Conservation (phyloP, 2,797 vertebrate genomes). For the Furcifer pardalis region DNA sequence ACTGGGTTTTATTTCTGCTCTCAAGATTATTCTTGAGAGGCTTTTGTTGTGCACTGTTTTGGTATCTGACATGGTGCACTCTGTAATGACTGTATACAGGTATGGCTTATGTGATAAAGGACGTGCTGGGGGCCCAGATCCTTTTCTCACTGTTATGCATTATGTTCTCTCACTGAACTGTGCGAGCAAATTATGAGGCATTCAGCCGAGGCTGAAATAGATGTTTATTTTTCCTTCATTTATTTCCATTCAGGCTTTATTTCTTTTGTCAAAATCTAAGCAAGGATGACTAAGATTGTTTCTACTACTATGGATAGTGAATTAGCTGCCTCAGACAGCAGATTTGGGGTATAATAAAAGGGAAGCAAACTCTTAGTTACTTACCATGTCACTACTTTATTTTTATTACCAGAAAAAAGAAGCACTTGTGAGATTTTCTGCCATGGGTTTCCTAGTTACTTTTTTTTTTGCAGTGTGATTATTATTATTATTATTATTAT, state of each 20-base stretch:
- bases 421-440: not conserved
- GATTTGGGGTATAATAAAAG: not conserved
- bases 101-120: not conserved
- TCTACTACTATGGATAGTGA: not conserved
- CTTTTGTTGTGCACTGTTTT: slow-evolving; percentile 40
- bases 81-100: not conserved
- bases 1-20: not conserved
- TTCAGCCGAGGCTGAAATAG: not conserved
- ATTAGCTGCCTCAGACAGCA: too few relatives aligned
- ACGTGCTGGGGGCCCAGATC: not conserved
- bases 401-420: not conserved
- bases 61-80: slow-evolving; percentile 33
- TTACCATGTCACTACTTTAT: not conserved
- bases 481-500: too few relatives aligned
- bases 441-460: not conserved
- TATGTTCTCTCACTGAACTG: not conserved
- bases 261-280: not conserved
- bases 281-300: not conserved
- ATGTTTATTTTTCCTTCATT: not conserved
- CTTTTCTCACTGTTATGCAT: not conserved
- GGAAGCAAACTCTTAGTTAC: not conserved
- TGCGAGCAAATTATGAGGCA: not conserved
- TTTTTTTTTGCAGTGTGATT: too few relatives aligned
- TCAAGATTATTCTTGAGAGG: not conserved
- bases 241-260: not conserved